These are phyloP conservation scores for Macrobrachium nipponense DNA, from an alignment of 1,140 invertebrate genomes.

Conservation along the genomic window DNA sequence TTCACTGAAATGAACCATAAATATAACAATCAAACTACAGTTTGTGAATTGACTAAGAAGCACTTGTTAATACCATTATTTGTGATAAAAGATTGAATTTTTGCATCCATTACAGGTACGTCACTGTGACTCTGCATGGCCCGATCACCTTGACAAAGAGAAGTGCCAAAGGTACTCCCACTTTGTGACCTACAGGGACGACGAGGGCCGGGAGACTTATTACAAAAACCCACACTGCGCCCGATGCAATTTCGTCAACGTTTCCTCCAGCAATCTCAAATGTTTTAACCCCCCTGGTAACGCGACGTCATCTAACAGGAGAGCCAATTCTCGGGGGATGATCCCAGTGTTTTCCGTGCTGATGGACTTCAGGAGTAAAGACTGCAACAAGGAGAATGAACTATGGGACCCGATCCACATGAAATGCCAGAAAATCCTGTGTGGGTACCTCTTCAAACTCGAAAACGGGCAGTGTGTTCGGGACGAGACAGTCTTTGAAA, in stretches of 20 bases:
- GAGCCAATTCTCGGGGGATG: background rate
- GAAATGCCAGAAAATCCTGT: conserved; percentile 47
- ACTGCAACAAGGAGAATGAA: conserved; percentile 55
- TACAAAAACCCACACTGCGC: conserved; percentile 70
- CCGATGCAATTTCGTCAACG: conserved; percentile 65
- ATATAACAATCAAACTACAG: too few species aligned
- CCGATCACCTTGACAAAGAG: conserved; percentile 41
- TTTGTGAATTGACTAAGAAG: too few species aligned
- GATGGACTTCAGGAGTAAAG: conserved; percentile 64
- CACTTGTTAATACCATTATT: background rate
- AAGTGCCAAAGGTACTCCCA: conserved; percentile 60
- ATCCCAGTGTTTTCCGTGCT: conserved; percentile 50
- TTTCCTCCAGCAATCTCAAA: conserved; percentile 11
- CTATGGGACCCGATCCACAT: conserved; percentile 55
- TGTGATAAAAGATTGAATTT: background rate
- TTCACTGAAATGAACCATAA: too few species aligned
- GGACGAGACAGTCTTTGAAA: background rate
- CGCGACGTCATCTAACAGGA: conserved; percentile 13
- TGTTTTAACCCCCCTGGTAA: conserved; percentile 10
- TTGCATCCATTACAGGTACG: conserved; percentile 34
- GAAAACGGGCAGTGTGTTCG: conserved; percentile 39
- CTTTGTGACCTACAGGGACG: background rate
- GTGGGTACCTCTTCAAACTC: conserved; percentile 50
- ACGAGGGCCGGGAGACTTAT: conserved; percentile 1
- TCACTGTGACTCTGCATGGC: conserved; percentile 49